Evolutionary conservation across 2,888 invertebrate genomes (phyloP), one percentile per base, ranked within the genome.

Genomic region (Scrobipalpa atriplicella): DNA sequence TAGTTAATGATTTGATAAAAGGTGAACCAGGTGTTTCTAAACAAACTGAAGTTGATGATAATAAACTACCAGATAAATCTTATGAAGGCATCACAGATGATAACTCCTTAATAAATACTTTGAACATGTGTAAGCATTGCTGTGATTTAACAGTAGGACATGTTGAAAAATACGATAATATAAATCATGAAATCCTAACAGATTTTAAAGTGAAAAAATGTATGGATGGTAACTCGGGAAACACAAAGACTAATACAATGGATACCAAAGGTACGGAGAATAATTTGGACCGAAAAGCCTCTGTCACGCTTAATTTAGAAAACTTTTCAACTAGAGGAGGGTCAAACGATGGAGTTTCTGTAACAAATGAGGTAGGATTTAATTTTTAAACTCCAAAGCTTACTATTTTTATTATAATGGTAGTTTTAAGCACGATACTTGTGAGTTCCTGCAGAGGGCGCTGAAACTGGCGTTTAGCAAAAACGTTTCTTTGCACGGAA

Each of bases 101-200:
- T 38, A 71, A 78, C 41, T 73, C 66, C 8, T 38, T 73, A 16
- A 67, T 79, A 21, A 71, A 67, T 0, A 66, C 75, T 51, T 64
- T 81, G 41, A 74, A 70, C 38, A 80, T 77, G 67, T 89, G 90
- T 78, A 77, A 80, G 73, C 75, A 77, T 76, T 90, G 90, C 75
- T 80, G 79, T 71, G 80, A 81, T 66, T 69, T 72, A 16, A 72
- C 66, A 41, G 62, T 54, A n/a, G 71, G 70, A 63, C 64, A 69
- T 66, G 43, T 78, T 21, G 70, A 71, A 21, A 69, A 73, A 63
- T 54, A 72, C 29, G 54, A 72, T 65, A 52, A 56, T 66, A 13
- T 71, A 69, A 43, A 66, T 66, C 63, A 69, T 65, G 72, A 73
- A 63, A 64, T 58, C 58, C 54, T 71, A 63, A 29, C 75, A 54